These are phyloP conservation scores for Choristoneura fumiferana DNA, from an alignment of 1,140 invertebrate genomes.

Conservation along the genomic window DNA sequence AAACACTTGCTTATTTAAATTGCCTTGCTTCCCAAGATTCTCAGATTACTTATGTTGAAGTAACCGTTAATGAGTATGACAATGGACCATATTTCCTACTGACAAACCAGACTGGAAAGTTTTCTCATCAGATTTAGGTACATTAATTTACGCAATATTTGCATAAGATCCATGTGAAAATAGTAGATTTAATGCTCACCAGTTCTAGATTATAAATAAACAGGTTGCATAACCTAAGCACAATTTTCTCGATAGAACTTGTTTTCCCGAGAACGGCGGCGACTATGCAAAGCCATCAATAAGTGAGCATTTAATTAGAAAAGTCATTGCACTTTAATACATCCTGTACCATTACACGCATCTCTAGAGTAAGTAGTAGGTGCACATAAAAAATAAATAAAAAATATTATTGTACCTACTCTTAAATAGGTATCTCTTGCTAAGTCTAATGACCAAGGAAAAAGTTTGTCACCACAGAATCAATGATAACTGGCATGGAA, in stretches of 20 bases:
- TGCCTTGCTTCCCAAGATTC: too few species aligned
- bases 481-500: too few species aligned
- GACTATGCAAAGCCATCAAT: slow-evolving; percentile 3
- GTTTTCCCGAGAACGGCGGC: slow-evolving; percentile 13
- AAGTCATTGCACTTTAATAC: slow-evolving; percentile 12
- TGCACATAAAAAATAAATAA: too few species aligned
- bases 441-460: too few species aligned
- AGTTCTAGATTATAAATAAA: slow-evolving; percentile 16
- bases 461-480: too few species aligned
- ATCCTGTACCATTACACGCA: neutral
- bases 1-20: too few species aligned
- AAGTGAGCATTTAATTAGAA: neutral
- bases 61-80: neutral
- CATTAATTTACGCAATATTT: neutral
- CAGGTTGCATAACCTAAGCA: slow-evolving; percentile 9
- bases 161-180: slow-evolving; percentile 8
- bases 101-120: neutral
- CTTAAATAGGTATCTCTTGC: too few species aligned
- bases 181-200: neutral
- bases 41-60: too few species aligned
- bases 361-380: too few species aligned
- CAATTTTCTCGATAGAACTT: slow-evolving; percentile 17
- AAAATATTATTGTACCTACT: too few species aligned
- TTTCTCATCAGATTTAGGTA: slow-evolving; percentile 3
- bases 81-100: slow-evolving; percentile 4